Percentiles rank a stretch among this genome's conserved stretches.
Conservation (phyloP, 2,113 vertebrate genomes). For the Microtus pennsylvanicus region DNA sequence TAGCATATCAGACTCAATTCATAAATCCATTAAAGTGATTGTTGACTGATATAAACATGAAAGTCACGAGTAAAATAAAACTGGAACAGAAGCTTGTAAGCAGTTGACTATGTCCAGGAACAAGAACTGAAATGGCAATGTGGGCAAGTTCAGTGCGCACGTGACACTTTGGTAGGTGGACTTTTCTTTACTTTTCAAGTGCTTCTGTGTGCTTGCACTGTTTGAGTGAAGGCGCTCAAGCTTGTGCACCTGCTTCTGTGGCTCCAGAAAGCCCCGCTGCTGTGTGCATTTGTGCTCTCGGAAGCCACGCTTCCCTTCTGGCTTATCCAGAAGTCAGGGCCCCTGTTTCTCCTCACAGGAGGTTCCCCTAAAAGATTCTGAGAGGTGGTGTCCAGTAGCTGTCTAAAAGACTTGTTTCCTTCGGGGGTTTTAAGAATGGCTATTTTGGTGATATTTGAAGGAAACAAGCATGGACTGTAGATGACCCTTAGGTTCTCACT, state of each 20-base stretch:
- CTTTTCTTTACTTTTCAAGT: not conserved
- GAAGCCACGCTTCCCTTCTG: not conserved
- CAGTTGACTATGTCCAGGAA: accelerated
- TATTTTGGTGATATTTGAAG: not conserved
- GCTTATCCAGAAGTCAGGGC: not conserved
- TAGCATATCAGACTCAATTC: not conserved
- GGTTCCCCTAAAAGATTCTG: not conserved
- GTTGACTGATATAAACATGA: not conserved
- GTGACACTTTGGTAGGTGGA: accelerated
- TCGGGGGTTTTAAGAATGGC: not conserved
- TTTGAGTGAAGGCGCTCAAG: accelerated
- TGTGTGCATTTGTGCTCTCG: not conserved
- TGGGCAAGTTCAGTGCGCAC: accelerated
- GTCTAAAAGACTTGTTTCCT: not conserved
- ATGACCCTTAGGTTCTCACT: not conserved
- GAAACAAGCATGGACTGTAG: not conserved
- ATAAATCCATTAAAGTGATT: not conserved
- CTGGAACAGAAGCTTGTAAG: not conserved
- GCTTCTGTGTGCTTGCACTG: too few relatives aligned
- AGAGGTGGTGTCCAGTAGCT: not conserved
- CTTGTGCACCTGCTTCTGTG: not conserved
- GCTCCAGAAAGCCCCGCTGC: not conserved
- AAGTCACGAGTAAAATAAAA: not conserved
- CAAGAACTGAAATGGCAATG: not conserved
- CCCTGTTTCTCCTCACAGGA: not conserved